Evolutionary conservation across 1,140 invertebrate genomes (phyloP).

Genomic region (Drosophila rufa): DNA sequence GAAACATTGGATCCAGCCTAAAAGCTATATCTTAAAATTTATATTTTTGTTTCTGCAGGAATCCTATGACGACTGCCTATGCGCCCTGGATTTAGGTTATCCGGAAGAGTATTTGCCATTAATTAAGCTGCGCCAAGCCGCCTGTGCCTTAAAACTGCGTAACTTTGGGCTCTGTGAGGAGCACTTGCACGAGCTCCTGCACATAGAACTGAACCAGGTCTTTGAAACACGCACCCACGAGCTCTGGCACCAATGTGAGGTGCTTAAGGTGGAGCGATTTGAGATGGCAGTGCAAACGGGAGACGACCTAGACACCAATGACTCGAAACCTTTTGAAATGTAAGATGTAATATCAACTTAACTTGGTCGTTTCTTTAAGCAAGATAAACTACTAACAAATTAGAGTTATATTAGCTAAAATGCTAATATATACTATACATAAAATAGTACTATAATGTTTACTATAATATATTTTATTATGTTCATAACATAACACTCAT

Average conservation of each 20-base stretch:
- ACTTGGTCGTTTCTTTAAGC: no score
- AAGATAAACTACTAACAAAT: no score
- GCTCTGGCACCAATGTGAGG: conserved; percentile 71
- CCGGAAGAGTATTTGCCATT: conserved; percentile 70
- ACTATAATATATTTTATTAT: no score
- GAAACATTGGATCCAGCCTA: neutral
- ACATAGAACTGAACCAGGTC: conserved; percentile 73
- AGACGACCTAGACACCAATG: conserved; percentile 60
- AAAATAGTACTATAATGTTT: no score
- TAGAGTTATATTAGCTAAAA: no score
- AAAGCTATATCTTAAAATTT: neutral
- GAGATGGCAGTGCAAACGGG: conserved; percentile 71
- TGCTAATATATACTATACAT: no score
- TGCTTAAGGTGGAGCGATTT: conserved; percentile 64
- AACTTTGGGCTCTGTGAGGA: conserved; percentile 71
- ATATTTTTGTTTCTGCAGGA: conserved; percentile 22
- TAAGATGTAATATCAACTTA: conserved; percentile 31
- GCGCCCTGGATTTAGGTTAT: conserved; percentile 69
- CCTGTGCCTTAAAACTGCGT: conserved; percentile 77
- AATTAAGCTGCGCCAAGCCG: conserved; percentile 76
- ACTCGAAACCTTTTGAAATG: conserved; percentile 67
- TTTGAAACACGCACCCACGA: conserved; percentile 70
- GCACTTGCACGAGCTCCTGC: conserved; percentile 69
- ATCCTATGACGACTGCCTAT: conserved; percentile 73
- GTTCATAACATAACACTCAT: no score